These are phyloP conservation scores for Poeciliopsis prolifica DNA, from an alignment of 2,113 vertebrate species.

Conservation along the genomic window DNA sequence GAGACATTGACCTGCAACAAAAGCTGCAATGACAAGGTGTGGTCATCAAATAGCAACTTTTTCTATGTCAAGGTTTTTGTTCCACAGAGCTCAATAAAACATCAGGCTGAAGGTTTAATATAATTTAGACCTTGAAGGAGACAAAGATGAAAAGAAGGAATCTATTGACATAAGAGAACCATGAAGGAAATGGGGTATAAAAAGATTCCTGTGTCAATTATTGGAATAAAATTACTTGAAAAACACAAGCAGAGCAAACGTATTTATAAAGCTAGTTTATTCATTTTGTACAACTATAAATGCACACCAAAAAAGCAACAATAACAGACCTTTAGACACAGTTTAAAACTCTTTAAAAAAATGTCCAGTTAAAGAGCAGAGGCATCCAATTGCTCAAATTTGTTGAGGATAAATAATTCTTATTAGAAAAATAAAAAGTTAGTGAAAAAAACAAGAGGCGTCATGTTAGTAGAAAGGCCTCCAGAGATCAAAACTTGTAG, in stretches of 20 bases:
- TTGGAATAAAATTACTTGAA: conserved; percentile 3
- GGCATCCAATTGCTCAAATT: too few relatives aligned
- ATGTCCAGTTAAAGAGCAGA: too few relatives aligned
- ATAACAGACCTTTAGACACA: too few relatives aligned
- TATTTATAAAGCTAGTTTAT: too few relatives aligned
- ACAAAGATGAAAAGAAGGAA: conserved; percentile 41
- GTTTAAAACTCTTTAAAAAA: too few relatives aligned
- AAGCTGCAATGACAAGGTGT: conserved; percentile 3
- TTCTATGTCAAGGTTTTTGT: conserved; percentile 33
- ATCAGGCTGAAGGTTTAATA: conserved; percentile 31
- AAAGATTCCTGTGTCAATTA: not conserved
- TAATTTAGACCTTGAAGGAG: conserved; percentile 47
- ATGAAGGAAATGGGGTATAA: conserved; percentile 36
- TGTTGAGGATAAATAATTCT: too few relatives aligned
- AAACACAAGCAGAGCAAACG: not conserved
- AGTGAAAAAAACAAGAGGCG: too few relatives aligned
- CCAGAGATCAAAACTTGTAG: too few relatives aligned
- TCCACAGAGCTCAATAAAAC: conserved; percentile 24
- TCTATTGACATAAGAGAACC: conserved; percentile 6
- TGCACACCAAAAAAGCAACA: too few relatives aligned
- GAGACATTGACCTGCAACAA: conserved; percentile 30
- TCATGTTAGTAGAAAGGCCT: too few relatives aligned
- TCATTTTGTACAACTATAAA: too few relatives aligned
- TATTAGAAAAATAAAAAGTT: too few relatives aligned
- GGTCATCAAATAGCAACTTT: conserved; percentile 20